Base-by-base conservation (phyloP, 2,797 vertebrate species). In the Sternarchorhynchus goeldii region DNA sequence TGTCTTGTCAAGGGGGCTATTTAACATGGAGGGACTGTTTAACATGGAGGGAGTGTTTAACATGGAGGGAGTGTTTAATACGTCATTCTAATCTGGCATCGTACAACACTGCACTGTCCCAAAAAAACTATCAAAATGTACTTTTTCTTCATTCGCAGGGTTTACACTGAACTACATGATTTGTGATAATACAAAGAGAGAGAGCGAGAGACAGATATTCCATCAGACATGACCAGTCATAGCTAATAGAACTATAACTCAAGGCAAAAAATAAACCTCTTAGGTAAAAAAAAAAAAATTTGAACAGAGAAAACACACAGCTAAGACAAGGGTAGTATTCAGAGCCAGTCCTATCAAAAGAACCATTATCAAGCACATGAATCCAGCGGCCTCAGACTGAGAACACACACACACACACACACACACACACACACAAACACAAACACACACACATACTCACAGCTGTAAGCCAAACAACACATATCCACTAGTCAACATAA, bases 321-420 rank as follows among this genome's bases (percentile, higher is more conserved):
- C 31, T 70, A 73, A 86, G 73, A 92, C 91, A 93, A 92, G 81
- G 85, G 75, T 41, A 25, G 85, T 87, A 91, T 91, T 92, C 90
- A 73, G 82, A 81, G 79, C 59, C 84, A 81, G 83, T 39, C 78
- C 53, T 67, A 85, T 91, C 86, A 90, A 90, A 90, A 90, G 88
- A 87, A 72, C 85, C 85, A 89, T 90, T 91, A 91, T 90, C 74
- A 72, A 82, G 81, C 79, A 62, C 86, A 86, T 77, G 80, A 88
- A 81, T 88, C 78, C 77, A 60, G 85, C 80, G 80, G 59, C 55
- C 41, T 3, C 55, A 3, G 2, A 77, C 53, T 70, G 57, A 72
- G 60, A 79, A 69, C 58, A 58, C 53, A 75, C 34, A 63, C 32
- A 80, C 74, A 79, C 73, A 73, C 72, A 79, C 60, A 78, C 78